Conservation (phyloP, 2,797 vertebrate species). For the Phrynocephalus guinanensis region DNA sequence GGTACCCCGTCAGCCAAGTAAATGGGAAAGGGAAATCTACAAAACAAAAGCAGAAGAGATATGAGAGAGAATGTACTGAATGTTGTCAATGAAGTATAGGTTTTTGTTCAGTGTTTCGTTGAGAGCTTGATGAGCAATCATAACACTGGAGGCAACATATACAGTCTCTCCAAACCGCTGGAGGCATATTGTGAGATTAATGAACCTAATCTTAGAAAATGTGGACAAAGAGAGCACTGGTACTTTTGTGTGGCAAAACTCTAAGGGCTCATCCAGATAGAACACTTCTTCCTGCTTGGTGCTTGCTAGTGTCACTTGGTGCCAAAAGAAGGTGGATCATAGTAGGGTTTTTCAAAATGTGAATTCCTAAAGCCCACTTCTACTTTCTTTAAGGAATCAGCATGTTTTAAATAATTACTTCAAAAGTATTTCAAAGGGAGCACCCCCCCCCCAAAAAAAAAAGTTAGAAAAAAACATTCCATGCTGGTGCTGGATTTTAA, state of each 20-base stretch:
- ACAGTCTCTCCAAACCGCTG: no score
- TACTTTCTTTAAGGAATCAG: no score
- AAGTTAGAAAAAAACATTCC: no score
- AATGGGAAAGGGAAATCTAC: conserved; percentile 98
- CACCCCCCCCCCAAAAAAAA: no score
- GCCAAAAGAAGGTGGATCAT: no score
- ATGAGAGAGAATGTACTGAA: conserved; percentile 9
- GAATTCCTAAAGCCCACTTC: no score
- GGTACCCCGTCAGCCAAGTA: conserved; percentile 91
- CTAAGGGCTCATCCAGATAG: neutral
- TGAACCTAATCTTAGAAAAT: neutral
- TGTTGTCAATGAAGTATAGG: neutral
- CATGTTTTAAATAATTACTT: no score
- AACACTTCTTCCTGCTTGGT: no score
- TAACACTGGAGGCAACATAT: neutral
- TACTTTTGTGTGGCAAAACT: neutral
- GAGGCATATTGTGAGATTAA: neutral
- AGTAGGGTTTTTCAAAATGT: no score
- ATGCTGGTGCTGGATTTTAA: no score
- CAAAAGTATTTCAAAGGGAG: no score
- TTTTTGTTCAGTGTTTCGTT: neutral
- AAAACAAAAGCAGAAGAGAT: conserved; percentile 19
- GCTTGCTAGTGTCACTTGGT: no score
- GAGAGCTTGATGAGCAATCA: conserved; percentile 3
- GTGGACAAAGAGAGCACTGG: neutral